These are phyloP conservation scores for Orestias chungarensis DNA, from an alignment of 2,797 vertebrate species.

Conservation along the genomic window DNA sequence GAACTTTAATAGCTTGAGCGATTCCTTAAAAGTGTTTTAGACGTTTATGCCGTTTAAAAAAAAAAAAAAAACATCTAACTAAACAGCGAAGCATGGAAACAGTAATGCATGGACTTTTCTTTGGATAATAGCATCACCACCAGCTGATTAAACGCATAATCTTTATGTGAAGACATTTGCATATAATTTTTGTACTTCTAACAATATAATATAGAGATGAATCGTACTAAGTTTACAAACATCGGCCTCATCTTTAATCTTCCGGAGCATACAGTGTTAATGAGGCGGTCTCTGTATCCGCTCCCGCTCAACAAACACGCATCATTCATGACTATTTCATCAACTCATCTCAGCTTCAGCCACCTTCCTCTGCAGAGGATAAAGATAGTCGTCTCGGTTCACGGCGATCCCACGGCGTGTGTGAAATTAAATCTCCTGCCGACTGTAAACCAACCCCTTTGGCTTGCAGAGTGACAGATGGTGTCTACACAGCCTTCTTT, in stretches of 20 bases:
- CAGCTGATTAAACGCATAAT: background rate
- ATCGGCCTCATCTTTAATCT: background rate
- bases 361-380: background rate
- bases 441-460: constrained; percentile 47
- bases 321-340: constrained; percentile 4
- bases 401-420: background rate
- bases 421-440: constrained; percentile 38
- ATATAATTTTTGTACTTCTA: background rate
- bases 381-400: constrained; percentile 12
- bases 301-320: background rate
- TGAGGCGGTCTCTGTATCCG: background rate
- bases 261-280: background rate
- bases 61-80: background rate
- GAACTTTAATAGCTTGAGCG: background rate
- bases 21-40: background rate
- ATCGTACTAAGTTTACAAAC: background rate
- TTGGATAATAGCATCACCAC: background rate
- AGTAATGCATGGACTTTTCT: background rate
- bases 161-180: background rate
- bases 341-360: background rate
- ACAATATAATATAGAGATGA: background rate
- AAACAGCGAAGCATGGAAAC: background rate
- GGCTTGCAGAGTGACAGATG: constrained; percentile 59
- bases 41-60: background rate
- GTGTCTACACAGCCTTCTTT: constrained; percentile 19